Percentiles rank a stretch among this genome's conserved stretches.
phyloP scores from a whole-genome alignment of 2,888 invertebrate genomes.

The Eustalomyia histrio region DNA sequence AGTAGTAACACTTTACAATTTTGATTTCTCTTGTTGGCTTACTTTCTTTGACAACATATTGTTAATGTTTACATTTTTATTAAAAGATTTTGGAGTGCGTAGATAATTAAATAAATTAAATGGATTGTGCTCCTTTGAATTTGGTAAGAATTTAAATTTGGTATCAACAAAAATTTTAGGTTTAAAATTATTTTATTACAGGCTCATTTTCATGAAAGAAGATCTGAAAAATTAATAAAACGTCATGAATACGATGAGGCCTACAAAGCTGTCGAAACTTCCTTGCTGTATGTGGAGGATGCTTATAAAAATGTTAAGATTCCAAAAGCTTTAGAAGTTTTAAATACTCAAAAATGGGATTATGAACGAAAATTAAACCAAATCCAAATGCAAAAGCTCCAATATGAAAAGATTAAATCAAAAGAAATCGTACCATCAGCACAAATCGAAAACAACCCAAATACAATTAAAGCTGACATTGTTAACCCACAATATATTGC shows the following conservation, averaged over 20 bases:
- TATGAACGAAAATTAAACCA: conserved; percentile 75
- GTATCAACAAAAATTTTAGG: neutral
- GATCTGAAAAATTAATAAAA: conserved; percentile 76
- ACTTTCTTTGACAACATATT: no score
- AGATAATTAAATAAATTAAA: conserved; percentile 40
- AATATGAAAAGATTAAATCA: conserved; percentile 73
- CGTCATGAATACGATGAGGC: conserved; percentile 77
- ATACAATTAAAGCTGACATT: conserved; percentile 42
- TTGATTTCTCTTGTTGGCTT: no score
- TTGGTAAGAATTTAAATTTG: conserved; percentile 71
- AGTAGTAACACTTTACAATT: no score
- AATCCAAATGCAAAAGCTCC: conserved; percentile 75
- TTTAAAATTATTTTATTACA: conserved; percentile 50
- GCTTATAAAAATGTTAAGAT: conserved; percentile 74
- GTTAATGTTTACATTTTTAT: no score
- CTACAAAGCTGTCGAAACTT: conserved; percentile 75
- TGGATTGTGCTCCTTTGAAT: conserved; percentile 77
- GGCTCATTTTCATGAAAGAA: conserved; percentile 78
- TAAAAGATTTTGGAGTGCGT: no score
- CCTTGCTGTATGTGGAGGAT: conserved; percentile 75
- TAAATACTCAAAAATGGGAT: conserved; percentile 75
- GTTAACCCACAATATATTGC: conserved; percentile 72
- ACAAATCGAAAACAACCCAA: conserved; percentile 19
- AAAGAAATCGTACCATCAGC: conserved; percentile 70
- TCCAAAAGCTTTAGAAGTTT: conserved; percentile 73